A percentile compares a stretch with the other conserved stretches of the same genome.
These are phyloP conservation scores for Macrocentrus cingulum DNA, from an alignment of 1,140 invertebrate species.

Conservation along the genomic window DNA sequence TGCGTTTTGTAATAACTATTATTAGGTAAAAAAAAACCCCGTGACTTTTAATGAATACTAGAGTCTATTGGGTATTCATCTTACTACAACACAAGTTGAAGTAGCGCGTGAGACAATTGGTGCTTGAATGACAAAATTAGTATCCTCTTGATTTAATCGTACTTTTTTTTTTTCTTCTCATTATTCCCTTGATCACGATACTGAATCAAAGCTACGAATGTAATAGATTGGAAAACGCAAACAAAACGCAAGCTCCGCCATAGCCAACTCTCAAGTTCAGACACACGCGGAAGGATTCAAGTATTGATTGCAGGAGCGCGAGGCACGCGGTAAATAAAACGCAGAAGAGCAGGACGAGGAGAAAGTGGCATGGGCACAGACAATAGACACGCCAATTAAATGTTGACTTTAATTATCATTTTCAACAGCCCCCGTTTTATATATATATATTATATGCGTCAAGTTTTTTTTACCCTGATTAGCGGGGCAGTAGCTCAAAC, in stretches of 20 bases:
- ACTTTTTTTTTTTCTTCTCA: not conserved
- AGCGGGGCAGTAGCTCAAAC: constrained; percentile 12
- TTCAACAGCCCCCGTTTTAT: not conserved
- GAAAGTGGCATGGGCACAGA: constrained; percentile 42
- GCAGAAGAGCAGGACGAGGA: constrained; percentile 45
- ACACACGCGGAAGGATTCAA: constrained; percentile 49
- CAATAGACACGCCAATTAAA: constrained; percentile 34
- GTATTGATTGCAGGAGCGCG: constrained; percentile 53
- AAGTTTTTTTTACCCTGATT: constrained; percentile 7
- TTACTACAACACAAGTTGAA: not conserved
- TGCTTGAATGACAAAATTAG: constrained; percentile 23
- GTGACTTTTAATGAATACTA: too few species aligned
- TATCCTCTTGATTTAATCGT: not conserved
- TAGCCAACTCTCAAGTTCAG: constrained; percentile 37
- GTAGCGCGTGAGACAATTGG: constrained; percentile 29
- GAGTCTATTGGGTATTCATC: constrained; percentile 17
- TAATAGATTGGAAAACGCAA: constrained; percentile 24
- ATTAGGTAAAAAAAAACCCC: too few species aligned
- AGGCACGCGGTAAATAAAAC: constrained; percentile 33
- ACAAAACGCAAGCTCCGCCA: too few species aligned
- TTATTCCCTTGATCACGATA: not conserved
- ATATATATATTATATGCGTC: not conserved
- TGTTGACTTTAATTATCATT: constrained; percentile 11
- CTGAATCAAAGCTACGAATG: constrained; percentile 11
- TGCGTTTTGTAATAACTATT: too few species aligned